Conservation (phyloP, 2,888 invertebrate species). For the Pedicia rivosa region DNA sequence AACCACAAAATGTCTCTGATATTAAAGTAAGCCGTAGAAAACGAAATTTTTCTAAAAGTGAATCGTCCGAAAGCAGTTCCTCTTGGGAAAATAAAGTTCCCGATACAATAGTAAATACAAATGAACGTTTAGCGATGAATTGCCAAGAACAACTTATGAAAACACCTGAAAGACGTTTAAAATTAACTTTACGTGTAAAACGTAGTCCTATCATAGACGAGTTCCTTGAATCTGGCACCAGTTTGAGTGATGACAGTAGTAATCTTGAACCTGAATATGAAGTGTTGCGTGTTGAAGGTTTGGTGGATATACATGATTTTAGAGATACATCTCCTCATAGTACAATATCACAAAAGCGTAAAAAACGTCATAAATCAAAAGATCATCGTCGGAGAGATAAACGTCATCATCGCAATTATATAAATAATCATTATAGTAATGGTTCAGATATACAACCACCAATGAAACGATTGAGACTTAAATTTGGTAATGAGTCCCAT, state of each 20-base stretch:
- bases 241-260: slow-evolving; percentile 40
- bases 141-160: slow-evolving; percentile 17
- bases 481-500: slow-evolving; percentile 77
- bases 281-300: slow-evolving; percentile 66
- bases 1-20: no score
- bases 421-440: slow-evolving; percentile 9
- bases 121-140: background rate
- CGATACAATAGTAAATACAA: slow-evolving; percentile 4
- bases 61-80: slow-evolving; percentile 17
- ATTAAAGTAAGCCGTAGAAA: slow-evolving; percentile 1
- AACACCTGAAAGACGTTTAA: slow-evolving; percentile 38
- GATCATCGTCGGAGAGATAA: slow-evolving; percentile 19
- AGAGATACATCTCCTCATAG: slow-evolving; percentile 14
- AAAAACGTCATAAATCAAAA: slow-evolving; percentile 44
- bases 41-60: slow-evolving; percentile 12
- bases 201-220: slow-evolving; percentile 74
- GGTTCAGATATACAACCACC: slow-evolving; percentile 39
- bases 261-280: slow-evolving; percentile 63
- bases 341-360: slow-evolving; percentile 24
- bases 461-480: slow-evolving; percentile 71
- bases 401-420: slow-evolving; percentile 12
- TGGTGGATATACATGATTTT: slow-evolving; percentile 26
- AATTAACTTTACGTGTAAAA: slow-evolving; percentile 72
- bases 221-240: slow-evolving; percentile 63
- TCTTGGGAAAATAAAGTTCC: slow-evolving; percentile 20